Evolutionary conservation across 2,888 invertebrate species (phyloP).

Genomic region (Yponomeuta cagnagella): DNA sequence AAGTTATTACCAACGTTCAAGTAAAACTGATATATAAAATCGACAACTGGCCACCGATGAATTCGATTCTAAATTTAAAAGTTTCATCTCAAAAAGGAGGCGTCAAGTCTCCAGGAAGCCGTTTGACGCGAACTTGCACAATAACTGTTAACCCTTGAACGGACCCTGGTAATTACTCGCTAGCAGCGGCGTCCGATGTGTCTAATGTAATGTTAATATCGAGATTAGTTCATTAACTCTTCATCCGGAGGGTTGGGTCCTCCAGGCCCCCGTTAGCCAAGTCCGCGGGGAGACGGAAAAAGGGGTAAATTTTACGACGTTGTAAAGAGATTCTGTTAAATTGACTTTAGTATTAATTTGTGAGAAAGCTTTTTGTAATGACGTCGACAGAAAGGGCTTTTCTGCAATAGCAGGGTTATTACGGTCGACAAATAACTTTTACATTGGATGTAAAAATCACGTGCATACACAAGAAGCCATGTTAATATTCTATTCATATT

Average conservation of each 20-base stretch:
- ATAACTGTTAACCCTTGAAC: constrained; percentile 20
- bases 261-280: constrained; percentile 10
- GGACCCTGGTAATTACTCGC: constrained; percentile 41
- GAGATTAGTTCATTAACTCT: constrained; percentile 74
- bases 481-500: too few relatives aligned
- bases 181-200: constrained; percentile 53
- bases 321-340: constrained; percentile 50
- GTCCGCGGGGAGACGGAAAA: constrained; percentile 15
- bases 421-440: background rate
- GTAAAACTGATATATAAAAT: too few relatives aligned
- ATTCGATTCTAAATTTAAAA: background rate
- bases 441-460: too few relatives aligned
- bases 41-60: too few relatives aligned
- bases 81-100: background rate
- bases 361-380: constrained; percentile 14
- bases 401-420: background rate
- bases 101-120: constrained; percentile 4
- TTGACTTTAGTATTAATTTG: constrained; percentile 61
- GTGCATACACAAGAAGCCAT: too few relatives aligned
- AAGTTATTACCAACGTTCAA: too few relatives aligned
- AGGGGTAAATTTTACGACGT: constrained; percentile 44
- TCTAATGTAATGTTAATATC: constrained; percentile 75
- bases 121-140: constrained; percentile 1
- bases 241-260: constrained; percentile 39
- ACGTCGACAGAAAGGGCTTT: constrained; percentile 5